These are phyloP conservation scores for Saccopteryx bilineata DNA, from an alignment of 2,113 vertebrate species.

Conservation along the genomic window DNA sequence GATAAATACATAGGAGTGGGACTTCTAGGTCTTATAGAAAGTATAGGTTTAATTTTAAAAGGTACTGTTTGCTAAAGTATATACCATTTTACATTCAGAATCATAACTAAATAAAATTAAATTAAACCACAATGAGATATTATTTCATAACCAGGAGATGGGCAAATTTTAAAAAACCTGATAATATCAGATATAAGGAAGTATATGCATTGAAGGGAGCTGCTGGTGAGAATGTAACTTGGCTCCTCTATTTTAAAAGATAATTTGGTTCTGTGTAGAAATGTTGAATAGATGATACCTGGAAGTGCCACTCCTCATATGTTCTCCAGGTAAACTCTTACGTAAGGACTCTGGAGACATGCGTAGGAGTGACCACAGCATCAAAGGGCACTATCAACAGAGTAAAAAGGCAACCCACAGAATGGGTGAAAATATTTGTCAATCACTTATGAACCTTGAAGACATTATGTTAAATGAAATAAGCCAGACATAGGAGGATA, in stretches of 20 bases:
- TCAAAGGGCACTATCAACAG: background rate
- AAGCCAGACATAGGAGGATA: background rate
- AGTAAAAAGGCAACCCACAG: too few relatives aligned
- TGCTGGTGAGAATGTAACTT: constrained; percentile 1
- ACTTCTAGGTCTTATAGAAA: background rate
- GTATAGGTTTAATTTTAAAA: constrained; percentile 23
- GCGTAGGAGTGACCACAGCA: background rate
- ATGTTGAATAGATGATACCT: background rate
- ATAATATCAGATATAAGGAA: background rate
- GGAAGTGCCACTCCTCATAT: background rate
- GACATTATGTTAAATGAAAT: background rate
- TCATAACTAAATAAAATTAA: constrained; percentile 20
- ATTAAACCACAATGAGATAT: background rate
- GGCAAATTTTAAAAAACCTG: background rate
- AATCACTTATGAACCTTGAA: background rate
- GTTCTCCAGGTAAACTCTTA: constrained; percentile 4
- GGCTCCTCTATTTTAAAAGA: background rate
- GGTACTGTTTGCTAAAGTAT: background rate
- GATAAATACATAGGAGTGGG: background rate
- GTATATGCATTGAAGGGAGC: background rate
- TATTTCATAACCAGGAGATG: background rate
- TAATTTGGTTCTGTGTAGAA: background rate
- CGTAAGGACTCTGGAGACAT: background rate
- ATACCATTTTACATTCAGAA: background rate
- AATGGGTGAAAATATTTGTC: background rate